Evolutionary conservation across 2,797 vertebrate genomes (phyloP), one percentile per base, ranked within the genome.

Genomic region (Neosilurus hyrtlii): DNA sequence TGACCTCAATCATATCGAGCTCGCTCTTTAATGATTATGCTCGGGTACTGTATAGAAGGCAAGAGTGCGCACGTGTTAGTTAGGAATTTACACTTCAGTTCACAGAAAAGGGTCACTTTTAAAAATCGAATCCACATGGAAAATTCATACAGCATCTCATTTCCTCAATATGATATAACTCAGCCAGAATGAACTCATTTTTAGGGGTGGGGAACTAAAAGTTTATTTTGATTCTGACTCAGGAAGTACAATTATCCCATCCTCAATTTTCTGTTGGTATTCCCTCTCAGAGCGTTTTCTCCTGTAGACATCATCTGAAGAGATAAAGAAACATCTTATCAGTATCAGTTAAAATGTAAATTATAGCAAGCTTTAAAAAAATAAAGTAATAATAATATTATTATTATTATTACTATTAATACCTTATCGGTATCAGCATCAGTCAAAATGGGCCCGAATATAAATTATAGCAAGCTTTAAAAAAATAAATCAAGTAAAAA

Each of bases 241-340:
- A 3, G 43, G 79, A 77, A 82, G 80, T 82, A 85, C 86, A 72
- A 91, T 84, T 85, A 93, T 86, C 82, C 88, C 92, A 70, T 93
- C 92, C 72, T 92, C 85, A 80, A 95, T 89, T 87, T 91, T 96
- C 82, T 86, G 90, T 89, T 97, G 89, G n/a, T 97, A 95, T 62
- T 90, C 90, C 84, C 96, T 95, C 84, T 99, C 97, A 6, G 97
- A 96, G 30, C 66, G 90, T 88, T 98, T 98, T 90, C 97, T 96
- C 82, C 98, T 92, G 93, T 99, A 99, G 89, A 99, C 98, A 35
- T 99, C 98, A 93, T 99, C 98, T 99, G 92, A 71, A 79, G 85
- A 61, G 15, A 84, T 83, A 88, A 63, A 77, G 12, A 77, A 57
- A 74, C 7, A 59, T 49, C 2, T 51, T 0, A 65, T 79, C 61